A percentile compares a stretch with the other conserved stretches of the same genome.
Conservation (phyloP, 2,888 invertebrate genomes). For the Acleris sparsana region DNA sequence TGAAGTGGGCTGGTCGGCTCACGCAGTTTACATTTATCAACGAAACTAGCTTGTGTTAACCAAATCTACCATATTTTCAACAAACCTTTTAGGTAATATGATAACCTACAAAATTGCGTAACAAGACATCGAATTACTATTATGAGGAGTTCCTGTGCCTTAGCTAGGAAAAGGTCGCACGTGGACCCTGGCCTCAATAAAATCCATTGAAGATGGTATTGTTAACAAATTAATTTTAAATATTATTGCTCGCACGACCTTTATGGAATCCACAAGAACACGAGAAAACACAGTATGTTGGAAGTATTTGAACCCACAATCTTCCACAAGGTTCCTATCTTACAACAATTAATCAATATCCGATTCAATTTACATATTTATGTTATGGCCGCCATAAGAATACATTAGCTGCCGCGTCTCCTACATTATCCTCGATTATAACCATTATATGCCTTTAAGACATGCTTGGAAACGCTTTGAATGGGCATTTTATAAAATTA, state of each 20-base stretch:
- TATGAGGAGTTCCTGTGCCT: too few species aligned
- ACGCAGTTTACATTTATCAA: conserved; percentile 14
- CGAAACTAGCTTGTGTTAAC: not conserved
- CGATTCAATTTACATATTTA: conserved; percentile 50
- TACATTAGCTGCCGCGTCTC: conserved; percentile 45
- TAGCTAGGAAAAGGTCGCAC: too few species aligned
- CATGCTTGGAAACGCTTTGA: conserved; percentile 9
- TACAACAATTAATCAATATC: conserved; percentile 42
- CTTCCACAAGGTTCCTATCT: conserved; percentile 33
- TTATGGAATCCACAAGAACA: conserved; percentile 29
- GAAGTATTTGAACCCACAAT: conserved; percentile 25
- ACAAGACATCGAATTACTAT: too few species aligned
- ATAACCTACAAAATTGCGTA: too few species aligned
- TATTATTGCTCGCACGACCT: conserved; percentile 23
- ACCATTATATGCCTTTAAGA: conserved; percentile 20
- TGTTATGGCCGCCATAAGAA: conserved; percentile 45
- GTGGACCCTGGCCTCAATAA: conserved; percentile 12
- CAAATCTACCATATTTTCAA: too few species aligned
- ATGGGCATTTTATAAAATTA: conserved; percentile 10
- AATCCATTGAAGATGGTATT: conserved; percentile 18
- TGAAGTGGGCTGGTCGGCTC: conserved; percentile 52
- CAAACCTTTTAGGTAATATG: too few species aligned
- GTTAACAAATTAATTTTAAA: conserved; percentile 26
- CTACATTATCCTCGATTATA: conserved; percentile 36
- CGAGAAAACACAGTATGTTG: conserved; percentile 25